Conservation (phyloP, 2,888 invertebrate species). For the Herminia tarsipennalis region DNA sequence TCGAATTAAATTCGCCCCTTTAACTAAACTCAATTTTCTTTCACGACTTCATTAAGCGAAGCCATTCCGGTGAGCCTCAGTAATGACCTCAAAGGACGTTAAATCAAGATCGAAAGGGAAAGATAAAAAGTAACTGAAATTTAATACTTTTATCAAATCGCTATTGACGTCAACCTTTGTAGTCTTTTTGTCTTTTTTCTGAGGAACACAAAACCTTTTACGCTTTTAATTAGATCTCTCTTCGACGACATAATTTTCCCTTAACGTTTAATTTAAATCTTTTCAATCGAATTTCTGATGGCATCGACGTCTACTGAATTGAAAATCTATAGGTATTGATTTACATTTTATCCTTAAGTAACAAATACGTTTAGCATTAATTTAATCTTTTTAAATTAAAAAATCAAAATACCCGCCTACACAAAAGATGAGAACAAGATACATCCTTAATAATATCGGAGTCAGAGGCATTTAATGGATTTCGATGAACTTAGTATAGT, state of each 20-base stretch:
- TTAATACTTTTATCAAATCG: slow-evolving; percentile 78
- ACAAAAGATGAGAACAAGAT: no score
- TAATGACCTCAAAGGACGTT: slow-evolving; percentile 83
- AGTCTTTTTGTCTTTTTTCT: slow-evolving; percentile 53
- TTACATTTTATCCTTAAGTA: slow-evolving; percentile 1
- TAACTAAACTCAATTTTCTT: slow-evolving; percentile 84
- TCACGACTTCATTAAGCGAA: slow-evolving; percentile 83
- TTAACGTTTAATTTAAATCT: slow-evolving; percentile 36
- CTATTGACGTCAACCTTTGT: slow-evolving; percentile 66
- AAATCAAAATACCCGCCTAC: no score
- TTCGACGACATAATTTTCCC: slow-evolving; percentile 38
- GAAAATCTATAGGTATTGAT: slow-evolving; percentile 28
- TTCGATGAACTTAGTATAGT: no score
- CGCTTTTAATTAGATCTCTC: slow-evolving; percentile 53
- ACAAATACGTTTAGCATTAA: background rate
- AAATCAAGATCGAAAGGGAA: slow-evolving; percentile 81
- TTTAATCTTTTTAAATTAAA: no score
- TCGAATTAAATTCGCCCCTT: slow-evolving; percentile 84
- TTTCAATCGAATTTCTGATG: slow-evolving; percentile 34
- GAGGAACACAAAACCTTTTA: slow-evolving; percentile 49
- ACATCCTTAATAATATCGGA: no score
- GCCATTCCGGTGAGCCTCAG: slow-evolving; percentile 82
- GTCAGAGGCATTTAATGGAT: no score
- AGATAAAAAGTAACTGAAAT: slow-evolving; percentile 80
- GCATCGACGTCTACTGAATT: slow-evolving; percentile 24